phyloP scores from a whole-genome alignment of 2,888 invertebrate species.

The Bugula neritina region DNA sequence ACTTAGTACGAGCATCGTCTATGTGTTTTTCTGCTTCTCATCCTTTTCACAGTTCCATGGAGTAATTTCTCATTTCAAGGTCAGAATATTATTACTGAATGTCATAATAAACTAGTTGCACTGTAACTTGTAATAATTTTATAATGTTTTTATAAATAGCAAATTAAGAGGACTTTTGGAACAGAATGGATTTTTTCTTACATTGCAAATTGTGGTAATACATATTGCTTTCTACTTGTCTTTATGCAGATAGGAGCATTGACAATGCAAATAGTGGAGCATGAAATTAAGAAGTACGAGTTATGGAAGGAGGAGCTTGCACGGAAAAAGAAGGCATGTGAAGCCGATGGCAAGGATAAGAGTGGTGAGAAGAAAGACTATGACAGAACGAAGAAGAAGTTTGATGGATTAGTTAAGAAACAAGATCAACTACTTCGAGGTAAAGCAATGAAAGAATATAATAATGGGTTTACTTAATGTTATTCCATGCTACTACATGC shows the following conservation, averaged over 20 bases:
- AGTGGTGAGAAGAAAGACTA: conserved; percentile 64
- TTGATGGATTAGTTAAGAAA: conserved; percentile 75
- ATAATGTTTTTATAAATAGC: no score
- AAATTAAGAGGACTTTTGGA: no score
- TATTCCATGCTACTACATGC: no score
- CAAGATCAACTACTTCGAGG: conserved; percentile 83
- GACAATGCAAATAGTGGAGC: conserved; percentile 92
- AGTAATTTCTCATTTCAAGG: conserved; percentile 90
- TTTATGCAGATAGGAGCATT: conserved; percentile 67
- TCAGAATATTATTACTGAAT: conserved; percentile 56
- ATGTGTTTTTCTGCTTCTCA: conserved; percentile 94
- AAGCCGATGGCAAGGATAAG: conserved; percentile 26
- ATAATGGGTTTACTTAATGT: no score
- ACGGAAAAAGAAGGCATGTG: conserved; percentile 45
- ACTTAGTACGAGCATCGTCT: conserved; percentile 89
- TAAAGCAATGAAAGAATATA: no score
- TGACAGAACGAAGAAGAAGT: conserved; percentile 70
- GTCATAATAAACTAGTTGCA: not conserved
- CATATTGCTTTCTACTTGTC: no score
- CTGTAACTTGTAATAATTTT: no score
- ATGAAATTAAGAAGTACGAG: conserved; percentile 85
- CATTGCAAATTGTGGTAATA: no score
- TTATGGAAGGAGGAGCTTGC: conserved; percentile 66
- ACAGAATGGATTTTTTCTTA: no score
- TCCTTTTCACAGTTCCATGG: conserved; percentile 90